Conservation (phyloP, 92 coral and sea anemone genomes). For the Heliopora coerulea region DNA sequence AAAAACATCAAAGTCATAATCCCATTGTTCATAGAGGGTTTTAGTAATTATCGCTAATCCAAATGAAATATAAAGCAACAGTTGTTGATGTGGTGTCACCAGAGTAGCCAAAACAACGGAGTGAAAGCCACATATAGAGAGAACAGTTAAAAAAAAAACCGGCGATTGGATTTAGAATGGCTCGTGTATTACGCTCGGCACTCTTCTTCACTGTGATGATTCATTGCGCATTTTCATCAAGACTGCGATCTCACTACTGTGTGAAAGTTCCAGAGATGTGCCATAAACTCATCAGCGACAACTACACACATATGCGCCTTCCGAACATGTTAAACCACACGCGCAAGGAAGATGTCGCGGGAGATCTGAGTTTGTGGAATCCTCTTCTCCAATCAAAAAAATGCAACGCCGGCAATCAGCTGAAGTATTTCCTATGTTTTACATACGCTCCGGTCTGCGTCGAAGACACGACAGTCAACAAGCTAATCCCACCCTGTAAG, state of each 20-base stretch:
- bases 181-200: not conserved
- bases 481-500: conserved; percentile 58
- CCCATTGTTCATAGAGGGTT: conserved; percentile 21
- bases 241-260: not conserved
- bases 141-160: not conserved
- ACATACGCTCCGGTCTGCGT: conserved; percentile 84
- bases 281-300: not conserved
- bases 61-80: not conserved
- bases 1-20: not conserved
- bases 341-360: conserved; percentile 5
- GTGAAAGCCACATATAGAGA: not conserved
- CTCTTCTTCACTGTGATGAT: not conserved
- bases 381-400: conserved; percentile 1
- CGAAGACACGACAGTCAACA: not conserved
- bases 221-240: not conserved
- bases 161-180: not conserved
- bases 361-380: not conserved
- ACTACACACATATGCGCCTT: conserved; percentile 18
- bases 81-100: conserved; percentile 1
- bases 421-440: conserved; percentile 69
- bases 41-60: not conserved
- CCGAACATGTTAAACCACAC: conserved; percentile 39
- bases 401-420: conserved; percentile 36
- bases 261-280: conserved; percentile 16
- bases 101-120: not conserved